Base-by-base conservation (phyloP, 2,113 vertebrate genomes). In the Penelope pileata region DNA sequence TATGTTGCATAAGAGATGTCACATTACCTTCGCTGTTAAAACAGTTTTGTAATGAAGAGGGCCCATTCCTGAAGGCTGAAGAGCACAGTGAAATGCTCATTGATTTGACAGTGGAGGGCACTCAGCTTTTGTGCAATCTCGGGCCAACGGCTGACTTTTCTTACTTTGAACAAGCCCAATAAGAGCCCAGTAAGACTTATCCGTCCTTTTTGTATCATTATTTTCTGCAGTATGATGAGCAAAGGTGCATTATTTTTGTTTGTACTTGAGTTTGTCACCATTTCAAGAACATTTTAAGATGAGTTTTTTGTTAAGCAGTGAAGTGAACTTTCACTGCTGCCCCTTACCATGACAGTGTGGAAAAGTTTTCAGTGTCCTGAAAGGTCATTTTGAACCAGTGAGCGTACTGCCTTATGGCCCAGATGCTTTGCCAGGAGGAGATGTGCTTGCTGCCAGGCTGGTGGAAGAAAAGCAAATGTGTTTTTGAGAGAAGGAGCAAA, bases 1-100 rank as follows among this genome's bases (percentile, higher is more conserved):
- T 97, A 86, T 98, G 98, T 98, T 98, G 97, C 96, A 83, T 98
- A 97, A 97, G 97, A 98, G 96, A 94, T 98, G 97, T 98, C 97
- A 96, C 94, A 47, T 97, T 98, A 96, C 97, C 97, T 98, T 95
- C 96, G 91, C 94, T 94, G 96, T 96, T 91, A 77, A 96, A 96
- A 93, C 83, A 96, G 80, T 96, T 93, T 79, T 94, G 88, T 93
- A 58, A 83, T 43, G 79, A 93, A 95, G 91, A 83, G 91, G 92
- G 91, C 67, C 87, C 53, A 4, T 91, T 96, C 82, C 85, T 88
- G 88, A 78, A 66, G 60, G 74, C 45, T 91, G 91, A 54, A 73
- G 92, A 90, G 92, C 60, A 42, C 0, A 0, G 54, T 92, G 40
- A 66, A 27, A n/a, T 67, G 85, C 84, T 95, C 72, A 2, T 36